These are phyloP conservation scores for Trichonephila clavata DNA, from an alignment of 1,140 invertebrate species.

Conservation along the genomic window DNA sequence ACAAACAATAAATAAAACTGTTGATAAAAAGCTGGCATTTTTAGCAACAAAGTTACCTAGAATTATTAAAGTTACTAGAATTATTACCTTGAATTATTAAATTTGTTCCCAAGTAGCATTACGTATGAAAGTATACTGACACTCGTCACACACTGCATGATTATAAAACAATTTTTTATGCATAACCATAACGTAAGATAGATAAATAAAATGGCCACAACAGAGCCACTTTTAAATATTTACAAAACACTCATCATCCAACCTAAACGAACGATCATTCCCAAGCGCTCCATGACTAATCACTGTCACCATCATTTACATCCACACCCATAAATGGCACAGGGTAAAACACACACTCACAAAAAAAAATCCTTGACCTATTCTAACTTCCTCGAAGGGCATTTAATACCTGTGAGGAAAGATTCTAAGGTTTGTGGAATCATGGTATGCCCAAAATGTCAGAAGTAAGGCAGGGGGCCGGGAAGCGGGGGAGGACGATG, in stretches of 20 bases:
- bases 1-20: no score
- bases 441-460: conserved; percentile 32
- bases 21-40: no score
- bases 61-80: no score
- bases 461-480: conserved; percentile 15
- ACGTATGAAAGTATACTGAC: no score
- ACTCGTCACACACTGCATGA: no score
- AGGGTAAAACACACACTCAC: background rate
- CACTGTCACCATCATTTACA: conserved; percentile 14
- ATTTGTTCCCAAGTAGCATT: no score
- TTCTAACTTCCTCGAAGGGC: conserved; percentile 25
- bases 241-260: background rate
- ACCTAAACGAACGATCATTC: background rate
- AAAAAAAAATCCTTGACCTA: conserved; percentile 8
- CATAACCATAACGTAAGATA: no score
- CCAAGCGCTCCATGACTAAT: background rate
- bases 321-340: conserved; percentile 45
- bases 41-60: no score
- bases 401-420: conserved; percentile 47
- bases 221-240: background rate
- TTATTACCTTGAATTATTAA: no score
- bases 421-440: background rate
- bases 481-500: conserved; percentile 3
- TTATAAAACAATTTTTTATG: no score
- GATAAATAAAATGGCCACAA: no score